Evolutionary conservation across 2,113 vertebrate species (phyloP), one percentile per base, ranked within the genome.

Genomic region (Myocastor coypus): DNA sequence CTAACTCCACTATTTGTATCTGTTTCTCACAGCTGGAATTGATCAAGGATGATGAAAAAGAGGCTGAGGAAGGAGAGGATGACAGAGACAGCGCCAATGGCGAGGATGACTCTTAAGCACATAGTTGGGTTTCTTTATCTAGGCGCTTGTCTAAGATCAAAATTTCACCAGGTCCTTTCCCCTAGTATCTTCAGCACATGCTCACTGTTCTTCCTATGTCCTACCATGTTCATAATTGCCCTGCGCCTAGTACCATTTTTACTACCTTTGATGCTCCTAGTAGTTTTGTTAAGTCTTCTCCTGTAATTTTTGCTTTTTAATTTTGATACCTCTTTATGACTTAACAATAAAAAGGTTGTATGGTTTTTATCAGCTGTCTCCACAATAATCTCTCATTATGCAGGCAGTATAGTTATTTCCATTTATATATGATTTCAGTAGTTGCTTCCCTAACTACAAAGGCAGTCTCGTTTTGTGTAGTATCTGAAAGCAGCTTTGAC

Each of bases 11-110:
- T 97, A 26, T 96, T 97, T 97, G 89, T 97, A 71, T 98, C 95
- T 97, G 94, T 98, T 92, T 98, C 95, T 97, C 97, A 95, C 96
- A 98, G 98, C 98, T 98, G 97, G 98, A 98, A 95, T 97, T 98
- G 98, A 98, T 98, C 92, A 98, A 98, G 97, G 98, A 98, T 87
- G 97, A 98, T 80, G 98, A 98, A 94, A 98, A 98, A 98, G 98
- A 98, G 96, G 97, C 98, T 68, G 98, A 98, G 96, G 98, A 98
- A 98, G 98, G 98, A 84, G 98, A 98, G 97, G 98, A 98, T 96
- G 98, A 98, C 97, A 98, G 98, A 97, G 98, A 98, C 97, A 98
- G 98, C 94, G 97, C 98, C 89, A 98, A 98, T 97, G 98, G 98
- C 90, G 97, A 98, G 97, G 98, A 98, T 85, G 98, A 98, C 94